A percentile compares a stretch with the other conserved stretches of the same genome.
phyloP scores from a whole-genome alignment of 2,113 vertebrate species.

The Brachypteracias leptosomus region DNA sequence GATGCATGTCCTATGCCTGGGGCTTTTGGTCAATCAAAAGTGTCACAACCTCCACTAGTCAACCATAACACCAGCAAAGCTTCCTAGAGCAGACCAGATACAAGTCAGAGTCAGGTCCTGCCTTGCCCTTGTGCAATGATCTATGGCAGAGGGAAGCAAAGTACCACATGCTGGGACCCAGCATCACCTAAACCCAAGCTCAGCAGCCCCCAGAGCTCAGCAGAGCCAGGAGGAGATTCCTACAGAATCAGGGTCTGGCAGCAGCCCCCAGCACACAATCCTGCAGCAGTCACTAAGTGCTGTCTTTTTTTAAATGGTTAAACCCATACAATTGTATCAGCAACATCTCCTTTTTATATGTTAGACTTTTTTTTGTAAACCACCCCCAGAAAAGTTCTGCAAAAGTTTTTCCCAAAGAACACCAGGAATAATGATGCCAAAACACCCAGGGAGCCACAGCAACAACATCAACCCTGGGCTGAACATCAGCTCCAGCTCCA shows the following conservation, averaged over 20 bases:
- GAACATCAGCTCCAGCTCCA: not conserved
- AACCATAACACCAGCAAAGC: not conserved
- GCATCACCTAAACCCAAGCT: not conserved
- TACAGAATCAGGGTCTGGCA: not conserved
- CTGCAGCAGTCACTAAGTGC: not conserved
- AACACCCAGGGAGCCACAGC: not conserved
- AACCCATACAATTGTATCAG: not conserved
- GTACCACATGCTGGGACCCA: not conserved
- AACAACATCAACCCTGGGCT: accelerated
- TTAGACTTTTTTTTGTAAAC: not conserved
- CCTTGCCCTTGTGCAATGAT: not conserved
- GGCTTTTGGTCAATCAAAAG: not conserved
- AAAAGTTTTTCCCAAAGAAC: not conserved
- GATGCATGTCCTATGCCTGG: accelerated
- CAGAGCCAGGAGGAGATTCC: not conserved
- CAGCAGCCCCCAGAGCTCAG: not conserved
- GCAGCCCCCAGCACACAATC: not conserved
- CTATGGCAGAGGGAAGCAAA: not conserved
- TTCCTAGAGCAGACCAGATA: not conserved
- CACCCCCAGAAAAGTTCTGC: not conserved
- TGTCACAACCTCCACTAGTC: not conserved
- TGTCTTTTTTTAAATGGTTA: not conserved
- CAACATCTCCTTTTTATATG: not conserved
- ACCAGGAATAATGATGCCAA: not conserved
- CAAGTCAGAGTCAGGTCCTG: not conserved